Evolutionary conservation across 2,797 vertebrate species (phyloP).

Genomic region (Mus caroli): DNA sequence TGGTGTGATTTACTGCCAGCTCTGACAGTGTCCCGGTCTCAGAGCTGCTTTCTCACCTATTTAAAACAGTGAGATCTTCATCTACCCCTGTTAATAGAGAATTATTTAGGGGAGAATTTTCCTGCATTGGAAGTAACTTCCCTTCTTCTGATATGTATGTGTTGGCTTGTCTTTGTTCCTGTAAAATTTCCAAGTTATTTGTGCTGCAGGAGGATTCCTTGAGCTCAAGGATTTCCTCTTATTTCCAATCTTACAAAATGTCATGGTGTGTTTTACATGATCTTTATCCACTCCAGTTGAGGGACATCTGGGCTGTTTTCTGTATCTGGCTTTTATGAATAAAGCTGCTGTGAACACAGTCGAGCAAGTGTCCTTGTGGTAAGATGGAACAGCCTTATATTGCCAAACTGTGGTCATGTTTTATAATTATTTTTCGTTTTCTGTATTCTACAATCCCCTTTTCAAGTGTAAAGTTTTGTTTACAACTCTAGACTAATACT

Average conservation of each 20-base stretch:
- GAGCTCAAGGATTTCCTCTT: not conserved
- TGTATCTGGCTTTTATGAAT: not conserved
- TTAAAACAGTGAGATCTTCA: not conserved
- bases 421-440: not conserved
- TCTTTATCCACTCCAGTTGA: not conserved
- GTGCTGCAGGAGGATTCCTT: not conserved
- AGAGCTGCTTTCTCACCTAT: not conserved
- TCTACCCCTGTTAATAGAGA: not conserved
- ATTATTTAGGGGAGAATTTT: not conserved
- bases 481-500: not conserved
- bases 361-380: not conserved
- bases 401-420: not conserved
- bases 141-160: not conserved
- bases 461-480: not conserved
- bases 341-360: too few species aligned
- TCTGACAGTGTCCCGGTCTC: not conserved
- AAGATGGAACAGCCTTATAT: not conserved
- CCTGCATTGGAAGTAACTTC: not conserved
- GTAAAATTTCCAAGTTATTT: constrained; percentile 36
- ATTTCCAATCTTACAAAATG: not conserved
- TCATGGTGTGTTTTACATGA: not conserved
- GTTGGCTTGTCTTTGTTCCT: not conserved
- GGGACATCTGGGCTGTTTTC: not conserved
- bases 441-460: not conserved
- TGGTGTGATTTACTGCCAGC: not conserved